A percentile compares a stretch with the other conserved stretches of the same genome.
phyloP scores from a whole-genome alignment of 2,113 vertebrate genomes.

The Toxostoma redivivum region DNA sequence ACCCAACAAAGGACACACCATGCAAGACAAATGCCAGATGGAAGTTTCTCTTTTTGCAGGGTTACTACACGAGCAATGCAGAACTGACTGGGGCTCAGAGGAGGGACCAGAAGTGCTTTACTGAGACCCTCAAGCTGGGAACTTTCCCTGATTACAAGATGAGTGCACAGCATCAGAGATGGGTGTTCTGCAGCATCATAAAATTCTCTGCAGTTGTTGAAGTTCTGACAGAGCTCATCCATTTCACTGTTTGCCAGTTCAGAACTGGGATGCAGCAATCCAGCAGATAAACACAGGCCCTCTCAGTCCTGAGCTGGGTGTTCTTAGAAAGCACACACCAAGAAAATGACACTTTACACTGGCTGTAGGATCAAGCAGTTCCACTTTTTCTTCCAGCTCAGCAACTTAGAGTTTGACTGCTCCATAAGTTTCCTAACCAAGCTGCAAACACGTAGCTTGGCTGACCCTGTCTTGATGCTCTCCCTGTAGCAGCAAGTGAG shows the following conservation, averaged over 20 bases:
- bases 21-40: background rate
- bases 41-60: background rate
- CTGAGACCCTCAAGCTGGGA: background rate
- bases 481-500: background rate
- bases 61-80: fast-evolving
- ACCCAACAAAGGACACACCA: background rate
- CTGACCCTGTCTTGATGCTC: background rate
- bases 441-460: fast-evolving
- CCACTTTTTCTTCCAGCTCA: background rate
- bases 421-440: background rate
- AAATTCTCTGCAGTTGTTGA: background rate
- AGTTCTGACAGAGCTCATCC: background rate
- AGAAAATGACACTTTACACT: background rate
- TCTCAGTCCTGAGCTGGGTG: background rate
- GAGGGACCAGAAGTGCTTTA: background rate
- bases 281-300: background rate
- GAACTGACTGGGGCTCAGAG: background rate
- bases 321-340: background rate
- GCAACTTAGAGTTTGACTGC: background rate
- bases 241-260: background rate
- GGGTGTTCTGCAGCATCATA: background rate
- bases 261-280: background rate
- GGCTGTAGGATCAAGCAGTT: background rate
- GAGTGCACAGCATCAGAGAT: background rate
- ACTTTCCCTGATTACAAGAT: background rate